Evolutionary conservation across 1,140 invertebrate species (phyloP).

Genomic region (Myzus persicae): DNA sequence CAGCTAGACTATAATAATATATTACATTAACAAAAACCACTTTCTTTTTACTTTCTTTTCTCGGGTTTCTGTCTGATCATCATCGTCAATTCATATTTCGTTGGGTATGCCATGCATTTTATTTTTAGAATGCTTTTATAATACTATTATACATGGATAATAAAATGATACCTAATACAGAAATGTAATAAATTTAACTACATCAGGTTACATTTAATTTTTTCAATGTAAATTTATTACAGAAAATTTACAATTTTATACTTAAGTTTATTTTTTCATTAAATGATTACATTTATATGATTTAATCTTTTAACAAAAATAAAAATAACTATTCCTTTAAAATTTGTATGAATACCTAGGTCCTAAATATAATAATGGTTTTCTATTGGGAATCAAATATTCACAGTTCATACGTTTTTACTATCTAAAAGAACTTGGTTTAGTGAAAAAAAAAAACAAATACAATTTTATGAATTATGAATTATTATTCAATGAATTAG

Average conservation of each 20-base stretch:
- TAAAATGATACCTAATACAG: not conserved
- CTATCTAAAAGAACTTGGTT: not conserved
- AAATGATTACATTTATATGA: not conserved
- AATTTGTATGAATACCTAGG: not conserved
- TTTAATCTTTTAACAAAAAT: too few relatives aligned
- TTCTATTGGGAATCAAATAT: not conserved
- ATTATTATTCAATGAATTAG: too few relatives aligned
- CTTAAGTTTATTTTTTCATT: not conserved
- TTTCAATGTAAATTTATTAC: not conserved
- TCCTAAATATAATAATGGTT: too few relatives aligned
- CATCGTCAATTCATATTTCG: not conserved
- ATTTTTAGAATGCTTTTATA: not conserved
- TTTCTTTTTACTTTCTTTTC: conserved; percentile 57
- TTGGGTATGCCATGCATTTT: not conserved
- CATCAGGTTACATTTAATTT: not conserved
- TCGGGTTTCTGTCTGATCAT: not conserved
- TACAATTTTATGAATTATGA: too few relatives aligned
- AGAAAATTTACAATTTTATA: not conserved
- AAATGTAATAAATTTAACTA: not conserved
- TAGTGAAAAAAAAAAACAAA: not conserved
- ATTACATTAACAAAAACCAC: conserved; percentile 40
- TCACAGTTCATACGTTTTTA: not conserved
- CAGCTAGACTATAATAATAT: conserved; percentile 14
- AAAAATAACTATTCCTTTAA: not conserved
- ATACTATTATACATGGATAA: not conserved